Base-by-base conservation (phyloP, 2,113 vertebrate species). In the Podocnemis expansa region DNA sequence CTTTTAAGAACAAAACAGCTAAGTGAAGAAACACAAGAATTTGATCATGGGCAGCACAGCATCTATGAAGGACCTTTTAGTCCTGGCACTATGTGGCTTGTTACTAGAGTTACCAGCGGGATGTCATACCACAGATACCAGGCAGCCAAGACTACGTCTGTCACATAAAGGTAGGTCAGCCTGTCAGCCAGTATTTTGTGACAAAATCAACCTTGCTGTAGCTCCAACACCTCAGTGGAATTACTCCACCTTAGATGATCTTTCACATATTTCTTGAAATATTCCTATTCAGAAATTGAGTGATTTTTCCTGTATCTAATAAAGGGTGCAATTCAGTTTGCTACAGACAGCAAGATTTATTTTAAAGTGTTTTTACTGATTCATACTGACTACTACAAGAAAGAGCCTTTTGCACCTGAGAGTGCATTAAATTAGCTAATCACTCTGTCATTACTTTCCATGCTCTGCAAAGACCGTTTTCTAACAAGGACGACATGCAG, bases 131-230 rank as follows among this genome's bases (percentile, higher is more conserved):
- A 90, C 97, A 45, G 97, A 98, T 47, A 98, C 96, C 4, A 93
- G 97, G 60, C 98, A 98, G 63, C 98, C 98, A 67, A 98, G 98
- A 90, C 88, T 99, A 88, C 98, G 98, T 67, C 98, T 99, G 94
- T 98, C 98, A 85, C 98, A 98, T 95, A 98, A 98, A 99, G 99
- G 99, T 99, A 98, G 97, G 98, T 97, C 97, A 94, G 91, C 94
- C 84, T 96, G 95, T 83, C 91, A 89, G 91, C 85, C 90, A 91
- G 95, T 82, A 60, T 73, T 96, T 94, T 88, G 47, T 93, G 56
- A 41, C 70, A 75, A 43, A 75, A 43, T 75, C 70, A 75, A 13
- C 11, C 38, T 52, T 96, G 91, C 80, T 84, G 8, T n/a, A 80
- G 91, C 80, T 93, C 90, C 88, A 85, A 52, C 93, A 34, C 87